phyloP scores from a whole-genome alignment of 2,888 invertebrate genomes.

The Liopterus haemorrhoidalis region DNA sequence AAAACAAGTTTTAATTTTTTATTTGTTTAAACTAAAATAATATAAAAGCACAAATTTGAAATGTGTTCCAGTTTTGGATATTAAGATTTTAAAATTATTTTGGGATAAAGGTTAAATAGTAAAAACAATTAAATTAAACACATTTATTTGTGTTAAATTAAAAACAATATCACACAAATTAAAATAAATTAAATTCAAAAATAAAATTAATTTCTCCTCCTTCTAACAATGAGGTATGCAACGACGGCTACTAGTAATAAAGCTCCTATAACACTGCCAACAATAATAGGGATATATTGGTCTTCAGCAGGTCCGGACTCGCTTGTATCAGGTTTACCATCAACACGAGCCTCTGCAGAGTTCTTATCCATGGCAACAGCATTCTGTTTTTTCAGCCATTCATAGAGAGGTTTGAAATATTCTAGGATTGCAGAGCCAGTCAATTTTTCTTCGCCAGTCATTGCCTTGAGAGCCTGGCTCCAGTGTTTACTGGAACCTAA shows the following conservation, averaged over 20 bases:
- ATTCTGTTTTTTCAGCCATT: conserved; percentile 49
- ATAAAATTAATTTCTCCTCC: background rate
- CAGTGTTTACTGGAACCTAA: conserved; percentile 50
- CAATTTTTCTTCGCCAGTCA: conserved; percentile 53
- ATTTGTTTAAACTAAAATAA: too few species aligned
- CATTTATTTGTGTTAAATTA: too few species aligned
- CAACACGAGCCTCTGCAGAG: too few species aligned
- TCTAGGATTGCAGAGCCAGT: conserved; percentile 51
- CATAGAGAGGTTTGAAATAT: conserved; percentile 53
- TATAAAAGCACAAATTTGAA: too few species aligned
- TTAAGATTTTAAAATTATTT: too few species aligned
- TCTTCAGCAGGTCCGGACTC: too few species aligned
- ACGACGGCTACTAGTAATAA: background rate
- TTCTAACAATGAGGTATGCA: background rate
- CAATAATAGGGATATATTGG: conserved; percentile 1
- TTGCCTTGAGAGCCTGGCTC: conserved; percentile 53
- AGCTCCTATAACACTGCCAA: background rate
- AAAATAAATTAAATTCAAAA: too few species aligned
- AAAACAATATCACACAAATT: too few species aligned
- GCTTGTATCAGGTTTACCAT: background rate
- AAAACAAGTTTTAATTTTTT: too few species aligned
- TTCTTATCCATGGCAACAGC: background rate
- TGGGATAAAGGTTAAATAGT: too few species aligned
- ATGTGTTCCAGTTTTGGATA: too few species aligned
- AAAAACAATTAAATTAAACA: too few species aligned